phyloP scores from a whole-genome alignment of 2,113 vertebrate species.

The Merops nubicus region DNA sequence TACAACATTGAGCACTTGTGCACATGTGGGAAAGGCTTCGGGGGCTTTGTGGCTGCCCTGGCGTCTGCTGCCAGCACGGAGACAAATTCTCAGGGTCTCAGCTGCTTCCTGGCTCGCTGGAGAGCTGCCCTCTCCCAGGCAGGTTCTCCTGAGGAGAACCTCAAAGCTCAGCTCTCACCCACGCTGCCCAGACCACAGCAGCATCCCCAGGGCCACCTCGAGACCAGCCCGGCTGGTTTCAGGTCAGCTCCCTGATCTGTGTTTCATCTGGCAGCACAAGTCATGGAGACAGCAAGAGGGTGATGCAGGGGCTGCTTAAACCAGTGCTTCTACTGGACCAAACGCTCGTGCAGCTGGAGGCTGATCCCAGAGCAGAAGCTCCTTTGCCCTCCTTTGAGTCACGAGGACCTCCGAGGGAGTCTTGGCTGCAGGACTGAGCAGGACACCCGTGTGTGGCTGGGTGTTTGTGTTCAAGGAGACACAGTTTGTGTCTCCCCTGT shows the following conservation, averaged over 20 bases:
- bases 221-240: background rate
- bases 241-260: background rate
- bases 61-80: background rate
- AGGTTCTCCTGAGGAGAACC: fast-evolving
- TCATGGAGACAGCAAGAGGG: background rate
- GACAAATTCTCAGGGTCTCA: background rate
- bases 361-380: background rate
- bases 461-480: background rate
- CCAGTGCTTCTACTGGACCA: background rate
- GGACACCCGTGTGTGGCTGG: background rate
- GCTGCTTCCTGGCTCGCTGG: background rate
- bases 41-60: background rate
- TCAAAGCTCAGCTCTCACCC: background rate
- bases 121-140: background rate
- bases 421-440: background rate
- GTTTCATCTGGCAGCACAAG: background rate
- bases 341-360: background rate
- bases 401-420: background rate
- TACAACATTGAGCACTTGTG: background rate
- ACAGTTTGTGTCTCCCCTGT: background rate
- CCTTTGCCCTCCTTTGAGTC: background rate
- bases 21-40: fast-evolving
- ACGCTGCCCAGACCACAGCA: fast-evolving
- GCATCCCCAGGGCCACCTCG: fast-evolving
- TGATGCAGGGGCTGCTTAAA: background rate